Evolutionary conservation across 2,888 invertebrate genomes (phyloP).

Genomic region (Minunthozetes semirufus): DNA sequence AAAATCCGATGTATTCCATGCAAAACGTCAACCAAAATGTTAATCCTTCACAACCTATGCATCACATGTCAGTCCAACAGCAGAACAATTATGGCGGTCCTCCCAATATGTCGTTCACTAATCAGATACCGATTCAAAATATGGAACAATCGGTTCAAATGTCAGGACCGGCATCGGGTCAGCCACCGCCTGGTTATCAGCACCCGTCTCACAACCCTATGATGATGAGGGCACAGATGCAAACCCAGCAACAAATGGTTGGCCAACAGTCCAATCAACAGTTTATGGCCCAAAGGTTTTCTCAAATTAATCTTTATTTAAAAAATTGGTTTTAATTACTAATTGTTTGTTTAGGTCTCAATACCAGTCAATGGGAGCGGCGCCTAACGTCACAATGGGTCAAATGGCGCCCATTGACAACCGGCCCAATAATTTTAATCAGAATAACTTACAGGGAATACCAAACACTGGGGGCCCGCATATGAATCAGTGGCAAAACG

Average conservation of each 20-base stretch:
- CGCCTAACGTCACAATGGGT: constrained; percentile 42
- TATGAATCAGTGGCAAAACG: constrained; percentile 36
- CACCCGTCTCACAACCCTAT: constrained; percentile 31
- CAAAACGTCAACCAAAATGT: constrained; percentile 19
- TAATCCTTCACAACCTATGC: constrained; percentile 1
- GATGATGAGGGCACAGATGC: constrained; percentile 38
- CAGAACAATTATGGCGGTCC: constrained; percentile 34
- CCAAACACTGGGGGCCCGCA: constrained; percentile 13
- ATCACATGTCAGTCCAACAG: constrained; percentile 28
- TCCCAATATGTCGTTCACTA: constrained; percentile 33
- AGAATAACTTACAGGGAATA: neutral
- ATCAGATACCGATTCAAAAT: constrained; percentile 30
- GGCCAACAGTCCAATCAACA: constrained; percentile 30
- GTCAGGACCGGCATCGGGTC: neutral
- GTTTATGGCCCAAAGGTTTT: constrained; percentile 35
- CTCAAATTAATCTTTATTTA: neutral
- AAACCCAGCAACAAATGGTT: constrained; percentile 27
- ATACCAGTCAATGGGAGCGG: constrained; percentile 37
- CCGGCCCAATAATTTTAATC: neutral
- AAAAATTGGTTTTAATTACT: neutral
- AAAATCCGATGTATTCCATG: constrained; percentile 33
- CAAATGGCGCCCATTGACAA: constrained; percentile 37
- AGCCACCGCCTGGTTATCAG: constrained; percentile 22
- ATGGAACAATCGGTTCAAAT: constrained; percentile 31
- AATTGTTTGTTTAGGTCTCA: constrained; percentile 38